Evolutionary conservation across 2,888 invertebrate species (phyloP).

Genomic region (Toxonevra muliebris): DNA sequence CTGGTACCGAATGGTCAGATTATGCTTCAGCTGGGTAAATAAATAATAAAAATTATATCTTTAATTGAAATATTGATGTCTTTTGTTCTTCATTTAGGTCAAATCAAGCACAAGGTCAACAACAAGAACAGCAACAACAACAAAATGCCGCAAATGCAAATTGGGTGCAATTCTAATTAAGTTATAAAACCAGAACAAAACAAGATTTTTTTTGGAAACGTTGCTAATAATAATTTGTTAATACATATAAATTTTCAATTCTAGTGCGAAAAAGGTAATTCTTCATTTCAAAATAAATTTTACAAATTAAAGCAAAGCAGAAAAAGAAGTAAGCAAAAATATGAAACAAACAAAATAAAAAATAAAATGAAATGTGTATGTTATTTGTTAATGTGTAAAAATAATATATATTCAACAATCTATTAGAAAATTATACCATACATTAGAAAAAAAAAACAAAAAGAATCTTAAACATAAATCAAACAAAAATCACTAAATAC

Average conservation of each 20-base stretch:
- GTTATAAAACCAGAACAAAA: conserved; percentile 31
- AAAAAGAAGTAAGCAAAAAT: conserved; percentile 23
- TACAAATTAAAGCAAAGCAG: conserved; percentile 30
- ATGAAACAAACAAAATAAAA: conserved; percentile 25
- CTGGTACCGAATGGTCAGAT: conserved; percentile 79
- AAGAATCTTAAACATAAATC: neutral
- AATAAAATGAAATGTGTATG: conserved; percentile 27
- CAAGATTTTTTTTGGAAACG: conserved; percentile 35
- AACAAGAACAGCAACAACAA: conserved; percentile 43
- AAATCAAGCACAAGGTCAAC: conserved; percentile 45
- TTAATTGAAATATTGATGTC: neutral
- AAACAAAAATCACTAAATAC: conserved; percentile 3
- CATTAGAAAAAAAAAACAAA: neutral
- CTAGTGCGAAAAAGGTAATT: no score
- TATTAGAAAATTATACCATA: neutral
- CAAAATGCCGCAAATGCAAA: conserved; percentile 62
- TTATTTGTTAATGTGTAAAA: conserved; percentile 12
- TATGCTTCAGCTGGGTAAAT: conserved; percentile 75
- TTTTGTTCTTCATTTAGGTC: conserved; percentile 42
- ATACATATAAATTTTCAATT: conserved; percentile 13
- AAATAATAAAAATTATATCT: neutral
- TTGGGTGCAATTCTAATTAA: conserved; percentile 65
- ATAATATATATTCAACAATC: conserved; percentile 24
- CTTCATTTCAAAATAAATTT: conserved; percentile 22
- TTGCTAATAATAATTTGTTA: conserved; percentile 17